Evolutionary conservation across 2,797 vertebrate species (phyloP), one percentile per base, ranked within the genome.

Genomic region (Girardinus metallicus): DNA sequence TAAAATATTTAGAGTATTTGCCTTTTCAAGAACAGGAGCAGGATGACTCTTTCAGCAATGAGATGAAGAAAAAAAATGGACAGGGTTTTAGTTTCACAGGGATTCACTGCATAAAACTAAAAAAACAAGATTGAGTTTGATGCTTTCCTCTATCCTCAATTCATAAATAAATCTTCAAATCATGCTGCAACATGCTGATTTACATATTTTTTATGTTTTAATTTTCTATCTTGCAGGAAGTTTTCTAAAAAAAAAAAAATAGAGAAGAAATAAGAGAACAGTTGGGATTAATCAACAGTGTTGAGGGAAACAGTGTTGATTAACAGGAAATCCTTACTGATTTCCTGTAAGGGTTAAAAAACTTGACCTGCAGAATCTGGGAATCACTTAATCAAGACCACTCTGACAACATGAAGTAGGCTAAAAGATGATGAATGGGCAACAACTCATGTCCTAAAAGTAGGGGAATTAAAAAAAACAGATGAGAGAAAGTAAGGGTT

Each of bases 1-100:
- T 95, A 82, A 95, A 95, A 95, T 95, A 95, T 95, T 95, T 91
- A 95, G 77, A 74, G 70, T 92, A 91, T 95, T 94, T 94, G 90
- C 89, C 47, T 91, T 92, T 93, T 89, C 86, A 91, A 88, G 87
- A 88, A 86, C 29, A 11, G 72, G 62, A 70, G 79, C 77, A 74
- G 79, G 85, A 88, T 87, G 82, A 85, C 81, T 78, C 78, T 71
- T 83, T 89, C 64, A 86, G 80, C 82, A 6, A 49, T 62, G 73
- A 75, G 79, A 60, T 47, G 39, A 60, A 64, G 10, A 23, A n/a
- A 31, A n/a, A n/a, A 53, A 55, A 64, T 18, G n/a, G 34, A 73
- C 76, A 51, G 73, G 83, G 79, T 80, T 86, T 78, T 53, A 36
- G 80, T 81, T 87, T 81, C 78, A 85, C 9, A 0, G 76, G 68